Evolutionary conservation across 1,140 invertebrate genomes (phyloP).

Genomic region (Drosophila parvula): DNA sequence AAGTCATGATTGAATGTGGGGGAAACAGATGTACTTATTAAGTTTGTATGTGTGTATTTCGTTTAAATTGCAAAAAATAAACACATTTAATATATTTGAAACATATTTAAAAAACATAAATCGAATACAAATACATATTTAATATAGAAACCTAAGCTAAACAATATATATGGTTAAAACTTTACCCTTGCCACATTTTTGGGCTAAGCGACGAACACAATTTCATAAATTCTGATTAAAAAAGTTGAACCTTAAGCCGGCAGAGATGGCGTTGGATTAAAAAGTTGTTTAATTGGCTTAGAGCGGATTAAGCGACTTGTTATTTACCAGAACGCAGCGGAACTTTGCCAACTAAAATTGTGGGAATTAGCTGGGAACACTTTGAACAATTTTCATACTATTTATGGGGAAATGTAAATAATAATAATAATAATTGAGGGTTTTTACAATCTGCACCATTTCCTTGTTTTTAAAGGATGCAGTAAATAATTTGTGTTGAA

Average conservation of each 20-base stretch:
- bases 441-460: too few relatives aligned
- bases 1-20: too few relatives aligned
- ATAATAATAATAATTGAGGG: too few relatives aligned
- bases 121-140: neutral
- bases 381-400: neutral
- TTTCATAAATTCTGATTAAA: conserved; percentile 18
- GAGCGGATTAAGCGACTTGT: conserved; percentile 7
- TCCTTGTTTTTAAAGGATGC: too few relatives aligned
- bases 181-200: neutral
- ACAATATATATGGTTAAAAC: too few relatives aligned
- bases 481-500: too few relatives aligned
- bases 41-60: too few relatives aligned
- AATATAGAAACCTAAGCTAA: too few relatives aligned
- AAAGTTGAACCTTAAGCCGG: conserved; percentile 8
- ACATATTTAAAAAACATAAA: too few relatives aligned
- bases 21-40: too few relatives aligned
- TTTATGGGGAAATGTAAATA: neutral
- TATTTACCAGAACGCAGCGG: conserved; percentile 11
- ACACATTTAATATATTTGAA: too few relatives aligned
- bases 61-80: too few relatives aligned
- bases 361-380: neutral
- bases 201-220: neutral
- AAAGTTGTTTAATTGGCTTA: conserved; percentile 22
- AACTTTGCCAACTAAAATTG: conserved; percentile 16
- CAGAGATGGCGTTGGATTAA: conserved; percentile 7